Base-by-base conservation (phyloP, 2,888 invertebrate species). In the Sphinx pinastri region DNA sequence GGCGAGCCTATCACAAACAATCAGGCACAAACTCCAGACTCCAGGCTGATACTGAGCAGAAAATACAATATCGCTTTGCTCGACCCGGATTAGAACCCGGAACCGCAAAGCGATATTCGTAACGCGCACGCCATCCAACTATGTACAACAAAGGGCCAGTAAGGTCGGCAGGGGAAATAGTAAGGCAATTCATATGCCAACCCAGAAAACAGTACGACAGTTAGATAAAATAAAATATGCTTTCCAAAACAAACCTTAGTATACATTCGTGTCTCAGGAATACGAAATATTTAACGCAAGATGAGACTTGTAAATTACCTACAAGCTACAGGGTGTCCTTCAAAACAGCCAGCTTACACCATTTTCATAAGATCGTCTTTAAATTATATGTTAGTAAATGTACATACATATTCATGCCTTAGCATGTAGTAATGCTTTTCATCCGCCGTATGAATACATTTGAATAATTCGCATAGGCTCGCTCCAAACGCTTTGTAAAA, bases 381-480 rank as follows among this genome's bases (percentile, higher is more conserved):
- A 68, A 68, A 63, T 71, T 71, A 70, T 74, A 72, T 71, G 69
- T 71, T 70, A 73, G 70, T 73, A 79, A 83, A 81, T 84, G 63
- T 63, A 63, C 13, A 49, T 49, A 49, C 63, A 77, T 84, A 83
- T 79, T 76, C 80, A 77, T 79, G 80, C 76, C 78, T 82, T 80
- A 79, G 76, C 81, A 80, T 81, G 79, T 83, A 77, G 80, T 78
- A 80, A 77, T 76, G 81, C 83, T 81, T 84, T 79, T 78, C 80
- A 81, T 81, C 81, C 79, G 76, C 77, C 84, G 84, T 85, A 88
- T 88, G 88, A 88, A 88, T 88, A 88, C 81, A 88, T 88, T 88
- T 88, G 85, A 88, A 88, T 88, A 88, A 86, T 86, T 85, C 84
- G 70, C 75, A 79, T 84, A 85, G 84, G 85, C 83, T 77, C 75